These are phyloP conservation scores for Chiropotes sagulatus DNA, from an alignment of 2,797 vertebrate species.

Conservation along the genomic window DNA sequence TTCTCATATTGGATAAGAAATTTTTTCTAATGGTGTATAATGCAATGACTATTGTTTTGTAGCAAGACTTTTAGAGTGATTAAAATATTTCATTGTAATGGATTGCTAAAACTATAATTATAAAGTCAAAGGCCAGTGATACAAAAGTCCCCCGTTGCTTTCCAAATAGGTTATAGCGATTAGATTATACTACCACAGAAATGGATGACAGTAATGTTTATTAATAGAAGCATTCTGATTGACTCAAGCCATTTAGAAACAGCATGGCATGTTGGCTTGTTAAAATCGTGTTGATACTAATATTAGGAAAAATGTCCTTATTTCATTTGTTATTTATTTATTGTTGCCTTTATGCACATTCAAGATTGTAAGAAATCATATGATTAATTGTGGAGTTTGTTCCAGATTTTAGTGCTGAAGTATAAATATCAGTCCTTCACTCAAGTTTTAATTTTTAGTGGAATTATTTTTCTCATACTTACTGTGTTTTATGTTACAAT, in stretches of 20 bases:
- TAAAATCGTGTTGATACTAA: not conserved
- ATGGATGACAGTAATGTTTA: not conserved
- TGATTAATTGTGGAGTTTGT: constrained; percentile 21
- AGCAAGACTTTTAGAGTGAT: not conserved
- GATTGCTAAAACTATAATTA: constrained; percentile 14
- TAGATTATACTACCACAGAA: not conserved
- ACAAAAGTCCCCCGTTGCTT: not conserved
- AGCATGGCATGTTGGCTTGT: not conserved
- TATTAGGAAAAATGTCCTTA: not conserved
- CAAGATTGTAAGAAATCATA: not conserved
- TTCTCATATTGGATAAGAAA: not conserved
- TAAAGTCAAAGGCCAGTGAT: not conserved
- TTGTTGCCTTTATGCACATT: not conserved
- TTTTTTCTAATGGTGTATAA: constrained; percentile 7
- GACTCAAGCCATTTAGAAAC: not conserved
- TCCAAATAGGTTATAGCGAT: not conserved
- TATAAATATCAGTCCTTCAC: constrained; percentile 5
- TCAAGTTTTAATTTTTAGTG: constrained; percentile 11
- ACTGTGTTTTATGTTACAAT: not conserved
- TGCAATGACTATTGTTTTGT: not conserved
- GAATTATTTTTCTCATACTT: not conserved
- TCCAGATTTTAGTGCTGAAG: constrained; percentile 27
- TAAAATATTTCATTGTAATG: constrained; percentile 28
- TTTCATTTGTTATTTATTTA: constrained; percentile 33
- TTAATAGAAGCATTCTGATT: not conserved